A percentile compares a stretch with the other conserved stretches of the same genome.
Conservation (phyloP, 2,888 invertebrate species). For the Eupithecia tripunctaria region DNA sequence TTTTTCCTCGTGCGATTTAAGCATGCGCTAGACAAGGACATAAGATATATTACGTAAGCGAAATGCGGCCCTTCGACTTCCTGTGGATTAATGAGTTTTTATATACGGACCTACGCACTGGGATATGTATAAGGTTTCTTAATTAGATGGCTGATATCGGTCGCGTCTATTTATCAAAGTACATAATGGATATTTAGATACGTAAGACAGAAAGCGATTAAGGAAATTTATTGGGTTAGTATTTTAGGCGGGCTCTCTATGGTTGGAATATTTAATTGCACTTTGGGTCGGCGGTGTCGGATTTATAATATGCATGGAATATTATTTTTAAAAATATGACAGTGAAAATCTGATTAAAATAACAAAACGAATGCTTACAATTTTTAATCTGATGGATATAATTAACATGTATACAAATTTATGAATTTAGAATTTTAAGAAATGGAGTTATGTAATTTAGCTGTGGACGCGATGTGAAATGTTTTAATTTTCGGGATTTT, state of each 20-base stretch:
- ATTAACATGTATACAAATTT: conserved; percentile 33
- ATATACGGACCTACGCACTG: conserved; percentile 54
- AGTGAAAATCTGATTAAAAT: conserved; percentile 44
- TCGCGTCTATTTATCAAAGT: conserved; percentile 44
- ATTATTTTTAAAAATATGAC: conserved; percentile 44
- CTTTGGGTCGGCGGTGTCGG: conserved; percentile 41
- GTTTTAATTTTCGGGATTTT: conserved; percentile 32
- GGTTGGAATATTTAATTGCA: conserved; percentile 45
- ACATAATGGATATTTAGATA: conserved; percentile 46
- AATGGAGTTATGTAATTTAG: conserved; percentile 22
- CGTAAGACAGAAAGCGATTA: conserved; percentile 44
- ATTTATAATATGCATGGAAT: conserved; percentile 45
- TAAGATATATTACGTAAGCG: conserved; percentile 51
- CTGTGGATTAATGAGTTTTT: conserved; percentile 62
- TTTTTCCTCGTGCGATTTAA: conserved; percentile 53
- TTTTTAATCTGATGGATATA: conserved; percentile 36
- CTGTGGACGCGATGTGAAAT: conserved; percentile 18
- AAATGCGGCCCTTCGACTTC: conserved; percentile 58
- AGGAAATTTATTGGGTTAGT: conserved; percentile 47
- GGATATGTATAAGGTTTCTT: conserved; percentile 60
- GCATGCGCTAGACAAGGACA: conserved; percentile 57
- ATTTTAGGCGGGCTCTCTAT: conserved; percentile 46
- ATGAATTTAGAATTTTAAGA: conserved; percentile 31
- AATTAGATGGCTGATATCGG: conserved; percentile 59
- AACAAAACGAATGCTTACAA: conserved; percentile 36